phyloP scores from a whole-genome alignment of 2,113 vertebrate genomes.

The Ondatra zibethicus region DNA sequence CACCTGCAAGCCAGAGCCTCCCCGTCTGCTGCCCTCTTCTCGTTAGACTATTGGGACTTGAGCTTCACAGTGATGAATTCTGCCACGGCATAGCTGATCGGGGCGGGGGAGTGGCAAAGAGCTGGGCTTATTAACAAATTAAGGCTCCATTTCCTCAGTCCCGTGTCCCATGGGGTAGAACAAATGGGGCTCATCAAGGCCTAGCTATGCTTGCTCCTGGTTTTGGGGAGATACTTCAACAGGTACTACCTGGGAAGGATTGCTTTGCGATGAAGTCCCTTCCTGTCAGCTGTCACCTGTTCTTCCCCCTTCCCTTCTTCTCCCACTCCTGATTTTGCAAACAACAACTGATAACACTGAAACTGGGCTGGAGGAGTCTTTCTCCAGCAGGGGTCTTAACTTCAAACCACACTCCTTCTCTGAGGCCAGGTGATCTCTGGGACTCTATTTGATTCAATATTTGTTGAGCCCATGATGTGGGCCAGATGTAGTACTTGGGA shows the following conservation, averaged over 20 bases:
- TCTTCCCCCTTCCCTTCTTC: not conserved
- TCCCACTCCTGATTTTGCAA: not conserved
- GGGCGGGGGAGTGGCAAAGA: not conserved
- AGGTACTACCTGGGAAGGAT: not conserved
- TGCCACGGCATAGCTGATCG: conserved; percentile 48
- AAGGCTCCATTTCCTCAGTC: not conserved
- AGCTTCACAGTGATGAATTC: conserved; percentile 70
- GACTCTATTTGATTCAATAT: not conserved
- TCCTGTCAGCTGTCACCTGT: not conserved
- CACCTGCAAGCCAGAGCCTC: conserved; percentile 40
- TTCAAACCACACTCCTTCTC: not conserved
- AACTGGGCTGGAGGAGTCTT: not conserved
- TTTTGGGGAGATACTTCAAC: not conserved
- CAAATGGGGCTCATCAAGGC: not conserved
- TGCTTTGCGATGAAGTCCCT: not conserved
- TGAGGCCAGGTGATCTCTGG: not conserved
- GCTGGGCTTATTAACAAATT: not conserved
- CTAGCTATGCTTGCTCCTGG: too few relatives aligned
- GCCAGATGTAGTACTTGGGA: not conserved
- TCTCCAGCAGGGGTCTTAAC: not conserved
- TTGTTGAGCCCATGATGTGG: not conserved
- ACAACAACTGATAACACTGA: not conserved
- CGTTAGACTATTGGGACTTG: conserved; percentile 26
- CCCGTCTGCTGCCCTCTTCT: conserved; percentile 49
- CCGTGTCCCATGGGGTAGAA: not conserved